phyloP scores from a whole-genome alignment of 1,140 invertebrate species.

The Microplitis mediator region DNA sequence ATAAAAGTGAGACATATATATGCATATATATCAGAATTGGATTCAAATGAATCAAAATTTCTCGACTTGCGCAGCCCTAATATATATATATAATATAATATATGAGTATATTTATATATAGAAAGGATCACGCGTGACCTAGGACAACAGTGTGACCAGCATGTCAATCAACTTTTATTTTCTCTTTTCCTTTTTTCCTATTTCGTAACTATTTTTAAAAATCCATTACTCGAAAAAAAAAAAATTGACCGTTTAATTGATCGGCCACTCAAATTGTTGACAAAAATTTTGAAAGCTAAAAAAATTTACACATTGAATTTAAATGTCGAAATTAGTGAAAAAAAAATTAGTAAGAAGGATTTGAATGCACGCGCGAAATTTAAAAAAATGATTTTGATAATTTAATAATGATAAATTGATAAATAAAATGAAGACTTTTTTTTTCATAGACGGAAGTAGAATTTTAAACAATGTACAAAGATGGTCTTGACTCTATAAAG shows the following conservation, averaged over 20 bases:
- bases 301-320: no score
- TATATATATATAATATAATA: not conserved
- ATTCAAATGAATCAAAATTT: not conserved
- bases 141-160: conserved; percentile 62
- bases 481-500: conserved; percentile 3
- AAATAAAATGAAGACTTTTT: not conserved
- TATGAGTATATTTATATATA: conserved; percentile 32
- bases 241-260: no score
- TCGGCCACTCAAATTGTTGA: no score
- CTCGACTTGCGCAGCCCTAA: no score
- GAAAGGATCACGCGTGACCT: conserved; percentile 56
- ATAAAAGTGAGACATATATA: not conserved
- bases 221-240: no score
- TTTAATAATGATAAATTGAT: not conserved
- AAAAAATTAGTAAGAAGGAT: no score
- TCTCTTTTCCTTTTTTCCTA: conserved; percentile 44
- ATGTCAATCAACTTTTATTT: conserved; percentile 56
- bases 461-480: conserved; percentile 8
- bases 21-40: not conserved
- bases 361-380: no score
- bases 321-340: no score
- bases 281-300: no score
- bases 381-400: not conserved
- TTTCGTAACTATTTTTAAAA: conserved; percentile 13
- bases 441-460: not conserved